These are phyloP conservation scores for Elgaria multicarinata DNA, from an alignment of 2,113 vertebrate genomes.

Conservation along the genomic window DNA sequence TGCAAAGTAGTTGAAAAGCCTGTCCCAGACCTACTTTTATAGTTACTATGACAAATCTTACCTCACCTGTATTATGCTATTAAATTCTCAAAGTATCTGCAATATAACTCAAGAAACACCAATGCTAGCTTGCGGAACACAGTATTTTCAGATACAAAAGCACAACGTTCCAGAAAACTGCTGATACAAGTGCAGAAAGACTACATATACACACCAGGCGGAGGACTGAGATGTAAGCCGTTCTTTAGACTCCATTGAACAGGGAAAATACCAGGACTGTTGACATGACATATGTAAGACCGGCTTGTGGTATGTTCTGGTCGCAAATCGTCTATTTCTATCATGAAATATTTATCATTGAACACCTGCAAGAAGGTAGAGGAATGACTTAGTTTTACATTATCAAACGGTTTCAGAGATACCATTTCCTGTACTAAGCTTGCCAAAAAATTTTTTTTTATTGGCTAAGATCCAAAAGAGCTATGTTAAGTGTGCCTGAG, in stretches of 20 bases:
- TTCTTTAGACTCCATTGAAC: constrained; percentile 95
- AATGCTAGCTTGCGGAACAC: not conserved
- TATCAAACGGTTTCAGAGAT: not conserved
- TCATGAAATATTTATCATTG: constrained; percentile 88
- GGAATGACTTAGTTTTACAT: not conserved
- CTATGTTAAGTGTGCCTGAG: not conserved
- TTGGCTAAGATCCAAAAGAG: not conserved
- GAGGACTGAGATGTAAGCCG: constrained; percentile 87
- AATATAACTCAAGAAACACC: not conserved
- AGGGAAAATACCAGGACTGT: constrained; percentile 81
- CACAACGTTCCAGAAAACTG: not conserved
- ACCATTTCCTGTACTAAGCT: not conserved
- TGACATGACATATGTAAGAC: constrained; percentile 76
- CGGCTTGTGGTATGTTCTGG: constrained; percentile 70
- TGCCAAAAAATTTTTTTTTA: not conserved
- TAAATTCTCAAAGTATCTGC: not conserved
- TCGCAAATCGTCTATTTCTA: constrained; percentile 90
- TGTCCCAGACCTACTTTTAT: not conserved
- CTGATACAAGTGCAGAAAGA: accelerated
- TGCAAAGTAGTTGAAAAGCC: not conserved
- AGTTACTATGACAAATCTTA: not conserved
- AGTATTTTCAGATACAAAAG: not conserved
- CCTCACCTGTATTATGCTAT: not conserved
- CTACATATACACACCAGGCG: constrained; percentile 81
- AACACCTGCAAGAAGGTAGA: constrained; percentile 81